phyloP scores from a whole-genome alignment of 2,797 vertebrate species.

The Mastacembelus armatus region DNA sequence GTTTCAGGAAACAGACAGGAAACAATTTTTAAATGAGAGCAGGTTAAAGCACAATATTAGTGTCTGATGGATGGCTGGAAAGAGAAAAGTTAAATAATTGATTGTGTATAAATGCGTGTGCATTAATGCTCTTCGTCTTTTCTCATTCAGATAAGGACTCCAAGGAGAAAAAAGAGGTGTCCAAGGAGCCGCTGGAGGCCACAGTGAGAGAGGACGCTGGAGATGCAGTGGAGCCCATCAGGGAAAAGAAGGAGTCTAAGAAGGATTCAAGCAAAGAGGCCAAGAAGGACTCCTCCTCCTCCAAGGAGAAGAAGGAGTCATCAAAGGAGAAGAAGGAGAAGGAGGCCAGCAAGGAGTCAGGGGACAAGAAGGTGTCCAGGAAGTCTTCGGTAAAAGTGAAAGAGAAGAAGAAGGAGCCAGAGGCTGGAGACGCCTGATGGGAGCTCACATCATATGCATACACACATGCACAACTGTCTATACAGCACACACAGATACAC shows the following conservation, averaged over 20 bases:
- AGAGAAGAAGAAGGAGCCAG: conserved; percentile 81
- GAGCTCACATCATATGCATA: conserved; percentile 18
- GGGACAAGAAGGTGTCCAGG: conserved; percentile 71
- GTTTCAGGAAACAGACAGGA: too few species aligned
- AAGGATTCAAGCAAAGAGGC: conserved; percentile 68
- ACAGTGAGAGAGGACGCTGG: conserved; percentile 46
- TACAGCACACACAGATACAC: conserved; percentile 14
- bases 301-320: conserved; percentile 72
- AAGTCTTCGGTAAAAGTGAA: conserved; percentile 77
- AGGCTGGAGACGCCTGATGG: conserved; percentile 73
- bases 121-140: neutral
- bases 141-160: conserved; percentile 63
- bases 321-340: conserved; percentile 76
- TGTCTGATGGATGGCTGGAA: too few species aligned
- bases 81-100: too few species aligned
- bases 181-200: conserved; percentile 46
- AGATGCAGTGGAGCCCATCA: conserved; percentile 38
- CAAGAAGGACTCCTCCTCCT: conserved; percentile 65
- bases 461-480: conserved; percentile 12
- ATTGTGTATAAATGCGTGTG: neutral
- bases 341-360: conserved; percentile 56
- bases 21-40: too few species aligned
- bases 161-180: conserved; percentile 63
- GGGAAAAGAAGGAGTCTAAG: conserved; percentile 71
- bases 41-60: too few species aligned